phyloP scores from a whole-genome alignment of 2,113 vertebrate genomes.

The Drymodes brunneopygia region DNA sequence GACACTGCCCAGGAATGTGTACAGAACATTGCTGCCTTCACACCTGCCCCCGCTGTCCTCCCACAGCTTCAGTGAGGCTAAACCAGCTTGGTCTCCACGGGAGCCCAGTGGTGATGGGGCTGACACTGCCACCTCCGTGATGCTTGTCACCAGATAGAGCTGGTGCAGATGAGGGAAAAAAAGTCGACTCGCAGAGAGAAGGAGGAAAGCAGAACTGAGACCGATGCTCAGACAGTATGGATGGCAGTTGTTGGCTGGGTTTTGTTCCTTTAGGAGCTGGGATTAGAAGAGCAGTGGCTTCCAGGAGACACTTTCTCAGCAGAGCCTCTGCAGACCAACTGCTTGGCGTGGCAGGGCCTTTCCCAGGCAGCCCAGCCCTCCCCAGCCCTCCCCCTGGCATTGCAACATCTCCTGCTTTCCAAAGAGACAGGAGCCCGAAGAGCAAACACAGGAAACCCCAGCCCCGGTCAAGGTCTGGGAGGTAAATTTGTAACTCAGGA shows the following conservation, averaged over 20 bases:
- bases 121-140: neutral
- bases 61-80: neutral
- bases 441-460: slow-evolving; percentile 49
- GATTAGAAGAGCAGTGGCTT: neutral
- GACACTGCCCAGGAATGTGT: neutral
- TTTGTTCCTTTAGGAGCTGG: neutral
- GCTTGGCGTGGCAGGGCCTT: neutral
- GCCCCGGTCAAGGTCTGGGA: slow-evolving; percentile 56
- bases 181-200: neutral
- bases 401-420: slow-evolving; percentile 36
- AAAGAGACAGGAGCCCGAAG: neutral
- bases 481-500: slow-evolving; percentile 62
- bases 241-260: neutral
- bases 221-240: neutral
- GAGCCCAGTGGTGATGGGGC: neutral
- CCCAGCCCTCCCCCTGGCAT: slow-evolving; percentile 16
- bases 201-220: neutral
- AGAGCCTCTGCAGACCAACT: accelerated
- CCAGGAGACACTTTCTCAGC: neutral
- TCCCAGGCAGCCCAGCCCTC: neutral
- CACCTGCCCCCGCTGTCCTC: neutral
- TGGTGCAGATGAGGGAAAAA: neutral
- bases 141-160: neutral
- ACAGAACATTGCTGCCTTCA: neutral
- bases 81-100: neutral